Percentiles rank a stretch among this genome's conserved stretches.
Evolutionary conservation across 2,888 invertebrate species (phyloP).

Genomic region (Xanthia icteritia): DNA sequence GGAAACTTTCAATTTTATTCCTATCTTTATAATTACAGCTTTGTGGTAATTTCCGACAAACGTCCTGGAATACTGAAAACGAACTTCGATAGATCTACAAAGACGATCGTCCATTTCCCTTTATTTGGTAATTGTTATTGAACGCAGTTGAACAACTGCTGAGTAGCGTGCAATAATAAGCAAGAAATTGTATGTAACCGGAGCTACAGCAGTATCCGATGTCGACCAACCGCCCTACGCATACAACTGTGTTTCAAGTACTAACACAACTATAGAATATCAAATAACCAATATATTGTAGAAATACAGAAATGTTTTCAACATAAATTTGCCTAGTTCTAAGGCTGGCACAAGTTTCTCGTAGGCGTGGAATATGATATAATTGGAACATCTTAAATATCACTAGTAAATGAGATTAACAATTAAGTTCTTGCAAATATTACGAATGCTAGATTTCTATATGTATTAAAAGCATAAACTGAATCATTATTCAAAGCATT

Average conservation of each 20-base stretch:
- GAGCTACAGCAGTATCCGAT: constrained; percentile 80
- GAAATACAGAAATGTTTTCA: constrained; percentile 61
- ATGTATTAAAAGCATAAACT: neutral
- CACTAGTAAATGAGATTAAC: constrained; percentile 41
- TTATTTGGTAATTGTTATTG: constrained; percentile 36
- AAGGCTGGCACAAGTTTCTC: constrained; percentile 38
- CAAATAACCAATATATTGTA: constrained; percentile 70
- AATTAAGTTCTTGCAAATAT: neutral
- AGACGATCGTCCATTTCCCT: constrained; percentile 2
- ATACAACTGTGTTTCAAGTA: constrained; percentile 73
- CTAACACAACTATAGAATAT: constrained; percentile 70
- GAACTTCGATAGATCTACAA: constrained; percentile 15
- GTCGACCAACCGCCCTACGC: constrained; percentile 79
- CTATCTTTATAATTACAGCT: constrained; percentile 65
- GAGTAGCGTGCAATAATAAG: constrained; percentile 75
- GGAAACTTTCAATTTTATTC: constrained; percentile 73
- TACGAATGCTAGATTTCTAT: neutral
- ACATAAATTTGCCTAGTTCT: constrained; percentile 43
- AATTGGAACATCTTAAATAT: constrained; percentile 51
- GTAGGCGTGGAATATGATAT: constrained; percentile 56
- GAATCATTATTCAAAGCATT: constrained; percentile 3
- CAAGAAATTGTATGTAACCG: constrained; percentile 84
- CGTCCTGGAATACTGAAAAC: constrained; percentile 42
- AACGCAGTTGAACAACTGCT: constrained; percentile 73
- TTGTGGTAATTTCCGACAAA: constrained; percentile 53